Evolutionary conservation across 2,888 invertebrate genomes (phyloP), one percentile per base, ranked within the genome.

Genomic region (Lacanobia wlatinum): DNA sequence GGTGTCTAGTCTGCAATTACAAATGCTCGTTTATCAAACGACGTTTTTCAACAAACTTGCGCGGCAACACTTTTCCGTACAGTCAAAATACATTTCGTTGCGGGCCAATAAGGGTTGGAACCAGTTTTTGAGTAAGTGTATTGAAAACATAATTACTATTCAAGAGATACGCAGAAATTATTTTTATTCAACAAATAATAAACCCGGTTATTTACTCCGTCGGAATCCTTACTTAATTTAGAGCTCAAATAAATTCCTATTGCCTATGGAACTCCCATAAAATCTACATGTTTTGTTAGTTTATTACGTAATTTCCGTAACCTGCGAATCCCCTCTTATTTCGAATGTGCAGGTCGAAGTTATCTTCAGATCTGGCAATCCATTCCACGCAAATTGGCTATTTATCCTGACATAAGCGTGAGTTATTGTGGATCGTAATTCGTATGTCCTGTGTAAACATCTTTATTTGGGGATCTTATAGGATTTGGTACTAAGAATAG

Each of bases 371-470:
- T 92, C 92, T 87, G 81, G 92, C 92, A 90, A 93, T 94, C 91
- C 89, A 90, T 93, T 92, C 88, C 84, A 89, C 88, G 87, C 87
- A 93, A 94, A 94, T 94, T 93, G 94, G 92, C 94, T 90, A 92
- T 94, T 93, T 91, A 92, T 93, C 90, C 90, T 86, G 87, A 88
- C 89, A 92, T 91, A 92, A 92, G 90, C 87, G 89, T 93, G 90
- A 94, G 89, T 92, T 93, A 94, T 91, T 84, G 87, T 84, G 80
- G 86, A 85, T 80, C 78, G 88, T 85, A 84, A 87, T 86, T 84
- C 78, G 80, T 73, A 77, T 79, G 83, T 82, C 76, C 83, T 84
- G 79, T 83, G 90, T 91, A 90, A 89, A 89, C 85, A 89, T 87
- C 86, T 87, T 82, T 78, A 76, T 80, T 77, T 64, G 53, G 53